Evolutionary conservation across 2,888 invertebrate genomes (phyloP).

Genomic region (Dasypogon diadema): DNA sequence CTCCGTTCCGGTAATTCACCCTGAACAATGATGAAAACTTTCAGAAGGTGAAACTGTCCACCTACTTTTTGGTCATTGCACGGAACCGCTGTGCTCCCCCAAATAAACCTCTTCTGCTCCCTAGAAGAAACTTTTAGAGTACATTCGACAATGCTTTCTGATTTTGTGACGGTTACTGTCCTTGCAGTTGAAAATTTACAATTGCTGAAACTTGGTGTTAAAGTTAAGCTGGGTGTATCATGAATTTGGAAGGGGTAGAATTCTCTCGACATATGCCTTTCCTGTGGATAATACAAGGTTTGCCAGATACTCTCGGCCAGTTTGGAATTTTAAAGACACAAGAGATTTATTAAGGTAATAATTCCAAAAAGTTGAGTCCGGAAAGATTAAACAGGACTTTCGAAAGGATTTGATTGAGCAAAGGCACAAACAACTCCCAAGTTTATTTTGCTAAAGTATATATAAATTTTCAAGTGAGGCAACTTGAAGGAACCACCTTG

Average conservation of each 20-base stretch:
- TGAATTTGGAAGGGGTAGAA: neutral
- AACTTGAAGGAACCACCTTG: neutral
- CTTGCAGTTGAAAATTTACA: neutral
- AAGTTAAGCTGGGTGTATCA: neutral
- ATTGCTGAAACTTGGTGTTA: neutral
- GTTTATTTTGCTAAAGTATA: neutral
- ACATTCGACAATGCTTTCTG: constrained; percentile 45
- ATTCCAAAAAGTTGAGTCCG: constrained; percentile 26
- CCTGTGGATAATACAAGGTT: neutral
- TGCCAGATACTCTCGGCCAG: constrained; percentile 24
- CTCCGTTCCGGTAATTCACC: constrained; percentile 25
- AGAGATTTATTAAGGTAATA: constrained; percentile 24
- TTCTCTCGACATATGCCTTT: neutral
- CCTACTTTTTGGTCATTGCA: constrained; percentile 19
- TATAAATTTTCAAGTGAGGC: neutral
- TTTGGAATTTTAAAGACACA: constrained; percentile 26
- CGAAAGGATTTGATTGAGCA: neutral
- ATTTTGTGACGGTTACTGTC: neutral
- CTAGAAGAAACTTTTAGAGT: constrained; percentile 28
- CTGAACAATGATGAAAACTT: constrained; percentile 36
- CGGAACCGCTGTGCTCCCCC: neutral
- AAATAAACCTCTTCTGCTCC: constrained; percentile 42
- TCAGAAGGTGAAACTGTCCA: neutral
- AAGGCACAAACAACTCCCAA: neutral
- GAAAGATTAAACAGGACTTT: constrained; percentile 4